A percentile compares a stretch with the other conserved stretches of the same genome.
Conservation (phyloP, 1,140 invertebrate genomes). For the Drosophila lacertosa region DNA sequence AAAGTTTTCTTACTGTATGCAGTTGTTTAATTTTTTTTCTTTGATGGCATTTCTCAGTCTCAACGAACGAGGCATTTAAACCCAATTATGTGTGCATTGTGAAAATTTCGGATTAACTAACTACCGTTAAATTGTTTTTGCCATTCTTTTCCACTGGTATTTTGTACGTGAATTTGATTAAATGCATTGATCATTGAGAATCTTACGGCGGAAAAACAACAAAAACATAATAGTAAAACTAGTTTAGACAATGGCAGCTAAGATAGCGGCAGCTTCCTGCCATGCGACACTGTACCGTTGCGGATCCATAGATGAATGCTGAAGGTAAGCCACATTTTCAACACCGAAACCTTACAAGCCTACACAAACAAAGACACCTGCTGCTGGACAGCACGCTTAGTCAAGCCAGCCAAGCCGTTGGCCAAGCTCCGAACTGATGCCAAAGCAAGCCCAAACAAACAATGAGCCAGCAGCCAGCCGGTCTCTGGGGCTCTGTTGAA, state of each 20-base stretch:
- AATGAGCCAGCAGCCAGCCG: slow-evolving; percentile 53
- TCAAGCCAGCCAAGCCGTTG: slow-evolving; percentile 46
- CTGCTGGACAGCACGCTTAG: slow-evolving; percentile 34
- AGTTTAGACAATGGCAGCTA: slow-evolving; percentile 65
- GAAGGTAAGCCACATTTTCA: slow-evolving; percentile 79
- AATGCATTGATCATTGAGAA: slow-evolving; percentile 72
- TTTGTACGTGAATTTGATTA: slow-evolving; percentile 58
- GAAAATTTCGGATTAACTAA: slow-evolving; percentile 21
- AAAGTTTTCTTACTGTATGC: background rate
- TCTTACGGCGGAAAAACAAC: slow-evolving; percentile 28
- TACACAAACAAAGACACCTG: slow-evolving; percentile 59
- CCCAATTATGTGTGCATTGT: slow-evolving; percentile 50
- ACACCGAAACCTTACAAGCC: slow-evolving; percentile 30
- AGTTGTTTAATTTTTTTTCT: slow-evolving; percentile 39
- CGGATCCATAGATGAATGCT: slow-evolving; percentile 30
- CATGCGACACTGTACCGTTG: slow-evolving; percentile 42
- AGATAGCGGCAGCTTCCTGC: slow-evolving; percentile 62
- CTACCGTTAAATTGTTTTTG: slow-evolving; percentile 70
- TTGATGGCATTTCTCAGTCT: slow-evolving; percentile 24
- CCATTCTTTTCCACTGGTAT: slow-evolving; percentile 49
- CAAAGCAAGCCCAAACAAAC: slow-evolving; percentile 31
- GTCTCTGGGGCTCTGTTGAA: slow-evolving; percentile 14
- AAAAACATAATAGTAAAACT: slow-evolving; percentile 63
- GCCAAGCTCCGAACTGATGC: slow-evolving; percentile 13
- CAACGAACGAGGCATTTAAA: slow-evolving; percentile 52